Conservation (phyloP, 2,888 invertebrate genomes). For the Sipha maydis region DNA sequence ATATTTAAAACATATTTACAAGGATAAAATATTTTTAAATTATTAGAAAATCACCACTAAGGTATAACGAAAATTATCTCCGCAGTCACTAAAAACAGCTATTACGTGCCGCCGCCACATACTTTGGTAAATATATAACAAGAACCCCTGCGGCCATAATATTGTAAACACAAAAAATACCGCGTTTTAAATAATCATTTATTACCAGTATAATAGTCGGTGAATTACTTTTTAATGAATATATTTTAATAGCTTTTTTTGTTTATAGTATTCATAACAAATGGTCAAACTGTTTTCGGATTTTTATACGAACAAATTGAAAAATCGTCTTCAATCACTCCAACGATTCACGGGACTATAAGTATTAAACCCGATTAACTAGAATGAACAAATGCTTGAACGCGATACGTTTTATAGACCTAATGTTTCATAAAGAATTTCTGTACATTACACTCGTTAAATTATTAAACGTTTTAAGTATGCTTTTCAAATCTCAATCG, state of each 20-base stretch:
- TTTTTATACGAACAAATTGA: no score
- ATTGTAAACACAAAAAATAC: constrained; percentile 17
- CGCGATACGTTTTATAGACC: no score
- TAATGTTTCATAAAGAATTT: not conserved
- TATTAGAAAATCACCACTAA: not conserved
- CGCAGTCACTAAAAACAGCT: not conserved
- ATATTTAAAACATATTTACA: no score
- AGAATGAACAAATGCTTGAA: not conserved
- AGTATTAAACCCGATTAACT: not conserved
- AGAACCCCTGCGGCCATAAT: constrained; percentile 20
- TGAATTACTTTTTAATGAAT: constrained; percentile 17
- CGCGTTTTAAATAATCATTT: not conserved
- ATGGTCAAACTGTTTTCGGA: not conserved
- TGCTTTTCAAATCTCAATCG: no score
- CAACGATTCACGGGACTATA: not conserved
- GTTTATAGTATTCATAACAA: not conserved
- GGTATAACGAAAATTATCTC: not conserved
- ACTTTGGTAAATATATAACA: not conserved
- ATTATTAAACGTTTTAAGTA: no score
- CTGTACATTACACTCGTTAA: no score
- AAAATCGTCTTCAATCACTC: not conserved
- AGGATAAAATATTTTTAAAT: not conserved
- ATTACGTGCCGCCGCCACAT: not conserved
- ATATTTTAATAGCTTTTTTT: constrained; percentile 1
- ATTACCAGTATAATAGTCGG: not conserved